Evolutionary conservation across 1,140 invertebrate genomes (phyloP).

Genomic region (Dermatophagoides farinae): DNA sequence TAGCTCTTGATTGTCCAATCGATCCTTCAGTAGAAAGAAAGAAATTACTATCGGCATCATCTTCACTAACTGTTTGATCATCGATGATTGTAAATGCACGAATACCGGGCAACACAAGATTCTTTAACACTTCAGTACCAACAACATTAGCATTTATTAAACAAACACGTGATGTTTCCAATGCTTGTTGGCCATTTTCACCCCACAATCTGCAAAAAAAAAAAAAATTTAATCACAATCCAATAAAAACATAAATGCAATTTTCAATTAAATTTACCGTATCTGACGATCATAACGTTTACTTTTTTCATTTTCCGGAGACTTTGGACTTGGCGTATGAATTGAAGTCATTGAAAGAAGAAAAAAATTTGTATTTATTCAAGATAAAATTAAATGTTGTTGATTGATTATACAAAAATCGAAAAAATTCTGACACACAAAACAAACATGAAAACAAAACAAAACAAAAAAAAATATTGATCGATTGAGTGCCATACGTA

Average conservation of each 20-base stretch:
- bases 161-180: slow-evolving; percentile 76
- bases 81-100: slow-evolving; percentile 92
- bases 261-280: slow-evolving; percentile 35
- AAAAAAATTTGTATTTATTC: too few relatives aligned
- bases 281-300: slow-evolving; percentile 73
- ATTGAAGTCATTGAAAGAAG: not conserved
- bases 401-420: too few relatives aligned
- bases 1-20: slow-evolving; percentile 42
- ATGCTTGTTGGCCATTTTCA: slow-evolving; percentile 72
- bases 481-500: too few relatives aligned
- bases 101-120: slow-evolving; percentile 71
- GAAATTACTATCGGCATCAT: slow-evolving; percentile 69
- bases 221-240: not conserved
- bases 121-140: slow-evolving; percentile 86
- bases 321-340: slow-evolving; percentile 31
- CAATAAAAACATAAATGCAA: slow-evolving; percentile 9
- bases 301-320: slow-evolving; percentile 51
- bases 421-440: too few relatives aligned
- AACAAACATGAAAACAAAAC: too few relatives aligned
- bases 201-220: slow-evolving; percentile 56
- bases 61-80: slow-evolving; percentile 56
- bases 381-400: too few relatives aligned
- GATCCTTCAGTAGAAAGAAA: slow-evolving; percentile 9
- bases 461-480: too few relatives aligned
- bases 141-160: slow-evolving; percentile 80